phyloP scores from a whole-genome alignment of 30 jellyfish, hydroid and myxozoan genomes.

The Hydractinia symbiolongicarpus region DNA sequence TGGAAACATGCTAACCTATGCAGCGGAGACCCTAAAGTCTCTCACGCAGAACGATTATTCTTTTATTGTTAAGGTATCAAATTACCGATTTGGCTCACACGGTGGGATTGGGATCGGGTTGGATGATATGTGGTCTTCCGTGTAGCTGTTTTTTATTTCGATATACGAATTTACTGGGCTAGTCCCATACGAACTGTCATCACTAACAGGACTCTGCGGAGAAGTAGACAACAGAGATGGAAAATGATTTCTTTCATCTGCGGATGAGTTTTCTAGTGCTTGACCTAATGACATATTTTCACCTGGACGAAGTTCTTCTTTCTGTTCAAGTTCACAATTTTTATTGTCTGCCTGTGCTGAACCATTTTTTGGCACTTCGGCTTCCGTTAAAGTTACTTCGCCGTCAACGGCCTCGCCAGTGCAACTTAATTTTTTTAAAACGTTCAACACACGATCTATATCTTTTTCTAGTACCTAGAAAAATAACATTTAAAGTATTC shows the following conservation, averaged over 20 bases:
- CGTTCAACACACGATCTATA: slow-evolving; percentile 15
- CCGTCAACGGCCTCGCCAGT: background rate
- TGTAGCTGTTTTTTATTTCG: background rate
- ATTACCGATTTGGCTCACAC: too few species aligned
- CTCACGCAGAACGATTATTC: too few species aligned
- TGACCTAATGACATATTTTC: slow-evolving; percentile 13
- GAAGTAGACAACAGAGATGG: background rate
- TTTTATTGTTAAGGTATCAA: too few species aligned
- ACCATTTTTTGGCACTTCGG: background rate
- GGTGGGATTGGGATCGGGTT: too few species aligned
- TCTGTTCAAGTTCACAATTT: background rate
- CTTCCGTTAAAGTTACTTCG: background rate
- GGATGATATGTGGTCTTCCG: too few species aligned
- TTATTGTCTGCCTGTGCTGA: background rate
- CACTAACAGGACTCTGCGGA: slow-evolving; percentile 17
- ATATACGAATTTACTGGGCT: background rate
- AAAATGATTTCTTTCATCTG: background rate
- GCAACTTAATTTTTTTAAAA: background rate
- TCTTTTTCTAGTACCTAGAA: slow-evolving; percentile 31
- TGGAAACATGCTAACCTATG: too few species aligned
- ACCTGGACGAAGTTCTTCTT: slow-evolving; percentile 3
- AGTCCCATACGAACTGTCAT: slow-evolving; percentile 9
- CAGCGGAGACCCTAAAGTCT: too few species aligned
- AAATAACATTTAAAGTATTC: background rate
- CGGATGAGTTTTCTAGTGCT: slow-evolving; percentile 3